Evolutionary conservation across 2,888 invertebrate genomes (phyloP), one percentile per base, ranked within the genome.

Genomic region (Apantesis nais): DNA sequence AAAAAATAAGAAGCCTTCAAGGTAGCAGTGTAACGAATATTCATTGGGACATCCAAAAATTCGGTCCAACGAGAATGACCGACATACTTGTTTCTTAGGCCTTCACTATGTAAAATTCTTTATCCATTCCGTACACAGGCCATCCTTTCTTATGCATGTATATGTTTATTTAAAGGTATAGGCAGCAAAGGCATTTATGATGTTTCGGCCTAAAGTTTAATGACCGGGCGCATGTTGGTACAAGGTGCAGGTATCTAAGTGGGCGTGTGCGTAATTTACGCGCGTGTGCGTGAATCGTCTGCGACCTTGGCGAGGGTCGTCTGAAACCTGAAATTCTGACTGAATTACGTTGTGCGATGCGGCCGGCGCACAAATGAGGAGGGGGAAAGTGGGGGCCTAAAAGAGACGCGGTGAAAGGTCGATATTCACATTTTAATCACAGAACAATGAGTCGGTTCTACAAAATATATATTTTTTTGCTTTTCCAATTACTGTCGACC

Each of bases 231-330:
- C 74, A 44, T 79, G 70, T 78, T 79, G 77, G 68, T 64, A 82
- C 74, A 66, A 68, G 75, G 76, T 86, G 88, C 89, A 88, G 85
- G 86, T 85, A 85, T 74, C 70, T 71, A 70, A 68, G 83, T 78
- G 77, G 74, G 84, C 82, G 84, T 82, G 82, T 84, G 84, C 83
- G 86, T 85, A 81, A 29, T 1, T 12, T 74, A 69, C 79, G 84
- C 86, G 88, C 87, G 90, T 88, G 82, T 78, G 85, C 84, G 89
- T 87, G 86, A 83, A 81, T 74, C 79, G 94, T 94, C 94, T 94
- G 92, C 94, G 93, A 93, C 94, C 94, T 94, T 94, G 92, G 72
- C 64, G 78, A 90, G 89, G 94, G 94, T 90, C 93, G 94, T 92
- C 93, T 92, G 92, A 84, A 85, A 85, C 88, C 90, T 89, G 90